phyloP scores from a whole-genome alignment of 2,113 vertebrate genomes.

The Sprattus sprattus region DNA sequence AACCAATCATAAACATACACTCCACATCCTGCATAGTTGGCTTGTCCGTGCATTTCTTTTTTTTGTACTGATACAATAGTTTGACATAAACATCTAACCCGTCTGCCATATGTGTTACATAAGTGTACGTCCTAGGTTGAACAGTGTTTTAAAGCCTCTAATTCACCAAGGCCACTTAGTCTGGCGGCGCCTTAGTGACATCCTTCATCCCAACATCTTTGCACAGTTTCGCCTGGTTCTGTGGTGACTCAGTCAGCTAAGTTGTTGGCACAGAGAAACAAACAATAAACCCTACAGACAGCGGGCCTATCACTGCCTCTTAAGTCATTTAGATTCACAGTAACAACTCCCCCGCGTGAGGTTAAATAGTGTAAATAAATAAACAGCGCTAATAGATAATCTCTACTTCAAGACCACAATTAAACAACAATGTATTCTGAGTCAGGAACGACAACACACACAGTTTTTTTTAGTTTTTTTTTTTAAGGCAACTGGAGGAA shows the following conservation, averaged over 20 bases:
- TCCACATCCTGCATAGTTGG: not conserved
- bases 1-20: not conserved
- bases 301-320: not conserved
- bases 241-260: not conserved
- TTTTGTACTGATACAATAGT: not conserved
- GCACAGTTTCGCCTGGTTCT: not conserved
- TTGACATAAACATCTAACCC: not conserved
- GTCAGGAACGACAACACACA: slow-evolving; percentile 36
- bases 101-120: not conserved
- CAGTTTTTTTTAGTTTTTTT: slow-evolving; percentile 26
- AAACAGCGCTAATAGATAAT: slow-evolving; percentile 44
- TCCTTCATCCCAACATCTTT: not conserved
- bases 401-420: slow-evolving; percentile 16
- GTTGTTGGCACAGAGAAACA: slow-evolving; percentile 27
- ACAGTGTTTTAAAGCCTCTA: not conserved
- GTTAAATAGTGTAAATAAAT: slow-evolving; percentile 36
- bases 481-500: slow-evolving; percentile 68
- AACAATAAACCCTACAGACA: not conserved
- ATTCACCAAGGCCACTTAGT: not conserved
- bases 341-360: slow-evolving; percentile 42
- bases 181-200: not conserved
- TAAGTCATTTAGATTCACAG: slow-evolving; percentile 23
- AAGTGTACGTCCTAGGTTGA: not conserved
- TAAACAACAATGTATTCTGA: slow-evolving; percentile 18
- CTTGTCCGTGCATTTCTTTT: not conserved